These are phyloP conservation scores for Leucopternis melanops DNA, from an alignment of 2,113 vertebrate species.

Conservation along the genomic window DNA sequence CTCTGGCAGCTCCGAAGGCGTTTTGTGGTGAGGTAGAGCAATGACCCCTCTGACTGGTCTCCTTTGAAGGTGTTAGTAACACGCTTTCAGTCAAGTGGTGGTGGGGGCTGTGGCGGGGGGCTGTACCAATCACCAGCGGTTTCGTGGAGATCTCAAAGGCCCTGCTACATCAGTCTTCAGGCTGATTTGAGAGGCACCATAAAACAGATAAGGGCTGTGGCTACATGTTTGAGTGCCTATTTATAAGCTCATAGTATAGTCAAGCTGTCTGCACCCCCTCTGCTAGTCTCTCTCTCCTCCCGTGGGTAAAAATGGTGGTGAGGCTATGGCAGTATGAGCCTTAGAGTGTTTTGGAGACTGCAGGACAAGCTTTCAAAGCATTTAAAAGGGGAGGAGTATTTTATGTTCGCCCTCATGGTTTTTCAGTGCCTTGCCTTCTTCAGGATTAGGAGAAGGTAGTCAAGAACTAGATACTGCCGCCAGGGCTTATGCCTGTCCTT, in stretches of 20 bases:
- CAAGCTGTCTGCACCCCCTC: not conserved
- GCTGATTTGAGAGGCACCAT: not conserved
- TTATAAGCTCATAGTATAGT: not conserved
- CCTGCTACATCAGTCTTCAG: not conserved
- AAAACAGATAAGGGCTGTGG: not conserved
- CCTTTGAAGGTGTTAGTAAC: not conserved
- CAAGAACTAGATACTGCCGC: not conserved
- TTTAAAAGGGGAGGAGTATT: not conserved
- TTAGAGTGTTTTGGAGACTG: not conserved
- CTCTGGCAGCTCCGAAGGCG: not conserved
- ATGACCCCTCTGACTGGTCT: not conserved
- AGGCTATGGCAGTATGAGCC: not conserved
- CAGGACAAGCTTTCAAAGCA: not conserved
- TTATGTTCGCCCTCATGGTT: not conserved
- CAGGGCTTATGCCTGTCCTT: not conserved
- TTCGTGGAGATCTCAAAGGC: not conserved
- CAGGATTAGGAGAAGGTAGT: not conserved
- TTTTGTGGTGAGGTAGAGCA: not conserved
- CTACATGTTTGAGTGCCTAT: not conserved
- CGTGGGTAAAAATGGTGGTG: not conserved
- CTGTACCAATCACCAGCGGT: rapidly evolving
- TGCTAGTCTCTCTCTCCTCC: not conserved
- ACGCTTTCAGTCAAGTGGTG: rapidly evolving
- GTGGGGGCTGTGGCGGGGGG: rapidly evolving
- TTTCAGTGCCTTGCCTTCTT: not conserved